A percentile compares a stretch with the other conserved stretches of the same genome.
These are phyloP conservation scores for Oreohelix idahoensis DNA, from an alignment of 1,140 invertebrate species.

Conservation along the genomic window DNA sequence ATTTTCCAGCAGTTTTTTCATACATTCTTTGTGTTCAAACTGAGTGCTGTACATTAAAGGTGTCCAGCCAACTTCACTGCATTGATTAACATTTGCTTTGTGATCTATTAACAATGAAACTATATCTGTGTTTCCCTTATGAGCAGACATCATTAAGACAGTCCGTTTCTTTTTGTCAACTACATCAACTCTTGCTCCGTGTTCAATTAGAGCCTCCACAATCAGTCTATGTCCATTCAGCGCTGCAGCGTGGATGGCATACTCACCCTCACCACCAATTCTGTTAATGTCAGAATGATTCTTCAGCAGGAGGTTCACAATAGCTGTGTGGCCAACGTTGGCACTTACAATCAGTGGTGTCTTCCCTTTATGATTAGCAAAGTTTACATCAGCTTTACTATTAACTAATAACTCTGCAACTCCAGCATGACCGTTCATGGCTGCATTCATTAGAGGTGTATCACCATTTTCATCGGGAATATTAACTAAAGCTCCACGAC, in stretches of 20 bases:
- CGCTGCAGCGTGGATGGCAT: slow-evolving; percentile 23
- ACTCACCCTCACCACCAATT: not conserved
- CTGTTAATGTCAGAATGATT: slow-evolving; percentile 4
- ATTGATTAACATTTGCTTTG: slow-evolving; percentile 17
- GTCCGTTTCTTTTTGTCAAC: slow-evolving; percentile 19
- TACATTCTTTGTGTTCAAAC: slow-evolving; percentile 14
- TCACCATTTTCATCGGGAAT: slow-evolving; percentile 34
- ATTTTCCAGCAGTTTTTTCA: slow-evolving; percentile 1
- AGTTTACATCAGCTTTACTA: slow-evolving; percentile 26
- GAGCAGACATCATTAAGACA: slow-evolving; percentile 21
- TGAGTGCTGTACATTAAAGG: slow-evolving; percentile 12
- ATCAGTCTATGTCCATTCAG: slow-evolving; percentile 23
- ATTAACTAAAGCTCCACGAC: slow-evolving; percentile 35
- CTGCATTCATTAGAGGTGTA: slow-evolving; percentile 35
- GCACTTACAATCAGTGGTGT: slow-evolving; percentile 23
- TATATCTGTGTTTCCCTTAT: slow-evolving; percentile 22
- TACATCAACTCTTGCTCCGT: slow-evolving; percentile 4
- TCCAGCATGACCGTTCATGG: slow-evolving; percentile 24
- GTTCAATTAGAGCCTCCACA: slow-evolving; percentile 16
- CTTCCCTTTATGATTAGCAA: slow-evolving; percentile 21
- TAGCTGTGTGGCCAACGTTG: not conserved
- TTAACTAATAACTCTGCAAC: slow-evolving; percentile 33
- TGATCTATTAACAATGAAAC: slow-evolving; percentile 9
- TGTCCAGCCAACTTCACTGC: slow-evolving; percentile 4
- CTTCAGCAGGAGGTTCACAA: slow-evolving; percentile 19